Conservation (phyloP, 2,797 vertebrate genomes). For the Chiloscyllium punctatum region DNA sequence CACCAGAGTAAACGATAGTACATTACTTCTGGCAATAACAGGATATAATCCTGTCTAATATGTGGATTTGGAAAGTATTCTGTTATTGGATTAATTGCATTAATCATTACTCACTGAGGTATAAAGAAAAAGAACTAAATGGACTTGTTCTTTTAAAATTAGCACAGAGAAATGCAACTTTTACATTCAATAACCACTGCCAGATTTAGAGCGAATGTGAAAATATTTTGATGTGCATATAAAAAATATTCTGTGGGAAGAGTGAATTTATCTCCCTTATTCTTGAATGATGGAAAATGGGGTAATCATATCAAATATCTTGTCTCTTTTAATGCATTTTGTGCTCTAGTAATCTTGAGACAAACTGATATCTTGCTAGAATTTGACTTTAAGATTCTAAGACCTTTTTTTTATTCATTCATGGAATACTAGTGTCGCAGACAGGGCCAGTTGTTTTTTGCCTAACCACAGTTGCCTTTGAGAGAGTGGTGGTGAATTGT, state of each 20-base stretch:
- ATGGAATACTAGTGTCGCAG: too few relatives aligned
- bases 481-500: too few relatives aligned
- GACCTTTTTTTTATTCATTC: background rate
- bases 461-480: too few relatives aligned
- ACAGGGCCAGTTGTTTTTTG: too few relatives aligned
- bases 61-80: background rate
- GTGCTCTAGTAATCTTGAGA: background rate
- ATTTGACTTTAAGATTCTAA: slow-evolving; percentile 18
- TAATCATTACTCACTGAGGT: background rate
- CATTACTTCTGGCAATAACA: background rate
- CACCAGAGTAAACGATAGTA: background rate
- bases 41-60: background rate
- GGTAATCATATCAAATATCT: background rate
- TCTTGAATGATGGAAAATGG: background rate
- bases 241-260: background rate
- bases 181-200: background rate
- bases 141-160: background rate
- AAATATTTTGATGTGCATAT: background rate
- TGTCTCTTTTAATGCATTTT: background rate
- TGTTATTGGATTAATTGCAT: background rate
- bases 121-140: background rate
- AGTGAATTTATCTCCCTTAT: background rate
- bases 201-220: background rate
- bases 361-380: background rate
- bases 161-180: background rate